phyloP scores from a whole-genome alignment of 2,113 vertebrate species.

The Colaptes auratus region DNA sequence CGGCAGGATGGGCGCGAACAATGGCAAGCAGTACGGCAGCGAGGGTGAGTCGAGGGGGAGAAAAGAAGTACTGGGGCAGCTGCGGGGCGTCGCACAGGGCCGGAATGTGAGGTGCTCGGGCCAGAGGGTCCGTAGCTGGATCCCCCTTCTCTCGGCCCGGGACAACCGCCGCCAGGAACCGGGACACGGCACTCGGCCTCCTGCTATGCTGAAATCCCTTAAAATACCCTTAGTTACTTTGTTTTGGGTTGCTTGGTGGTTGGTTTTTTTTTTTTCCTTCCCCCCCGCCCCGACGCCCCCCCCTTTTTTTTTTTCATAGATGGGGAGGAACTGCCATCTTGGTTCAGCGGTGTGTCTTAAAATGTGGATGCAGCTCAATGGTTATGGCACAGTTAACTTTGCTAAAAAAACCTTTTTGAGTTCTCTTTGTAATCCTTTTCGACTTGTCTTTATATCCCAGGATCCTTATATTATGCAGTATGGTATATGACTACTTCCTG shows the following conservation, averaged over 20 bases:
- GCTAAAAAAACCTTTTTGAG: not conserved
- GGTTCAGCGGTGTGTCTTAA: not conserved
- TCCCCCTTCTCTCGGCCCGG: not conserved
- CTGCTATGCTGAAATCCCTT: not conserved
- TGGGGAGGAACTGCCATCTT: not conserved
- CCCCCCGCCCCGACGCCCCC: too few relatives aligned
- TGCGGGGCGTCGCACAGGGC: too few relatives aligned
- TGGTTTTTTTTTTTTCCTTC: too few relatives aligned
- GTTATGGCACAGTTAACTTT: not conserved
- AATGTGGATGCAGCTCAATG: not conserved
- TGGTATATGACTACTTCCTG: conserved; percentile 79
- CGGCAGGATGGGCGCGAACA: conserved; percentile 95
- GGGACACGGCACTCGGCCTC: not conserved
- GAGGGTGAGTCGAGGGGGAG: conserved; percentile 85
- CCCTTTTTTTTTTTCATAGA: not conserved
- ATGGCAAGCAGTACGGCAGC: conserved; percentile 96
- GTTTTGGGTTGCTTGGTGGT: too few relatives aligned
- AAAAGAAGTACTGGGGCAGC: too few relatives aligned
- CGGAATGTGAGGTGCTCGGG: too few relatives aligned
- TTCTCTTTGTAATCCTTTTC: conserved; percentile 34
- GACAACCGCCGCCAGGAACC: too few relatives aligned
- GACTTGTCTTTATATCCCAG: conserved; percentile 50
- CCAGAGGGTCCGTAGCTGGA: too few relatives aligned
- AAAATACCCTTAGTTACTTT: not conserved
- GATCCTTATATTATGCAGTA: conserved; percentile 49